Base-by-base conservation (phyloP, 2,113 vertebrate species). In the Rhinogobius similis region DNA sequence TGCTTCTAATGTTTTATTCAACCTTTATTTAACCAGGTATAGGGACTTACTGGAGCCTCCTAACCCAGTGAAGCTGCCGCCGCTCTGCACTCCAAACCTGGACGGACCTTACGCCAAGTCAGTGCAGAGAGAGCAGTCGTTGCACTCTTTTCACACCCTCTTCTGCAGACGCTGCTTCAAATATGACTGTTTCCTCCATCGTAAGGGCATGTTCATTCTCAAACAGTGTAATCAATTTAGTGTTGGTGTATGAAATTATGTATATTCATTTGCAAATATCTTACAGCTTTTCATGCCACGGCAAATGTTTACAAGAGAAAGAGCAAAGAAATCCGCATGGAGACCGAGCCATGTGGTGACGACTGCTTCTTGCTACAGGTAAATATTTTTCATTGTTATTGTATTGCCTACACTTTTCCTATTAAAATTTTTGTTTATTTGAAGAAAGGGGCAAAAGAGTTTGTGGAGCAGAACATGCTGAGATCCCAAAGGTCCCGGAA, bases 161-260 rank as follows among this genome's bases (percentile, higher is more conserved):
- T 98, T 99, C 90, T 99, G 98, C 89, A 93, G 96, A 21, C 97
- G 98, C 61, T 99, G 98, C 93, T 99, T 99, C 92, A 99, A 98
- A 85, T 99, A 99, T 13, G 98, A 99, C 94, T 99, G 98, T 77
- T 99, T 99, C 82, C 94, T 99, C 75, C 97, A 99, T 85, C 96
- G 97, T 98, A 94, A 87, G 67, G 29, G 4, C 50, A 63, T 59
- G 64, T 29, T 61, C 48, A 62, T 36, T 14, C 27, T 14, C 7
- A 39, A 50, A n/a, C 2, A 63, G 9, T 39, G n/a, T 11, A 6
- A 10, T 39, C 14, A 41, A 9, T 48, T n/a, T 53, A 44, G 21
- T 63, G 21, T 63, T 41, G 20, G 13, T 36, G 27, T 26, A 14
- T 61, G 10, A 29, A 29, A n/a, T 2, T 58, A 26, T 18, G 14